Conservation (phyloP, 2,113 vertebrate genomes). For the Rhombomys opimus region DNA sequence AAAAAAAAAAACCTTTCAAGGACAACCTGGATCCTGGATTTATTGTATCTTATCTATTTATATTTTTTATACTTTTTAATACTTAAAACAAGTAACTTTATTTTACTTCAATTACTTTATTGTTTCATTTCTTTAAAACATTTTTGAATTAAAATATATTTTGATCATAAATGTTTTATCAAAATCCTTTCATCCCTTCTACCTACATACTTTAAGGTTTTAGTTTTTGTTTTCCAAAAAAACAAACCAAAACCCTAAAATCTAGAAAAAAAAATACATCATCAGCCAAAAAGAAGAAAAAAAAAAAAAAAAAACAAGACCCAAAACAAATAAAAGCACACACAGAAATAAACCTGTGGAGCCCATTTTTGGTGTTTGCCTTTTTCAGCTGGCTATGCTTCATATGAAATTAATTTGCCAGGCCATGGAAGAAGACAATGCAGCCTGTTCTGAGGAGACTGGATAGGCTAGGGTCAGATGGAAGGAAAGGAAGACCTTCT, state of each 20-base stretch:
- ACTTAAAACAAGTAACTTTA: too few species aligned
- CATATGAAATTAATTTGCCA: too few species aligned
- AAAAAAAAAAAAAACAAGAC: neutral
- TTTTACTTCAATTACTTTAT: too few species aligned
- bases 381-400: neutral
- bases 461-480: too few species aligned
- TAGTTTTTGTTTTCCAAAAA: neutral
- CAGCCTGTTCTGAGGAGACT: too few species aligned
- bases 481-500: too few species aligned
- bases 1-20: neutral
- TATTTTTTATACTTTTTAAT: neutral
- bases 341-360: neutral
- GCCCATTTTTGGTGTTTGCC: neutral
- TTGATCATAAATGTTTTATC: neutral
- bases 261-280: neutral
- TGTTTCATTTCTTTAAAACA: too few species aligned
- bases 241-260: neutral
- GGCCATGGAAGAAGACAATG: too few species aligned
- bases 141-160: neutral
- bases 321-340: neutral
- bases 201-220: neutral
- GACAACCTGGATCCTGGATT: neutral
- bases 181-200: neutral
- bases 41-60: neutral
- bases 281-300: too few species aligned